phyloP scores from a whole-genome alignment of 2,797 vertebrate species.

The Acanthis flammea region DNA sequence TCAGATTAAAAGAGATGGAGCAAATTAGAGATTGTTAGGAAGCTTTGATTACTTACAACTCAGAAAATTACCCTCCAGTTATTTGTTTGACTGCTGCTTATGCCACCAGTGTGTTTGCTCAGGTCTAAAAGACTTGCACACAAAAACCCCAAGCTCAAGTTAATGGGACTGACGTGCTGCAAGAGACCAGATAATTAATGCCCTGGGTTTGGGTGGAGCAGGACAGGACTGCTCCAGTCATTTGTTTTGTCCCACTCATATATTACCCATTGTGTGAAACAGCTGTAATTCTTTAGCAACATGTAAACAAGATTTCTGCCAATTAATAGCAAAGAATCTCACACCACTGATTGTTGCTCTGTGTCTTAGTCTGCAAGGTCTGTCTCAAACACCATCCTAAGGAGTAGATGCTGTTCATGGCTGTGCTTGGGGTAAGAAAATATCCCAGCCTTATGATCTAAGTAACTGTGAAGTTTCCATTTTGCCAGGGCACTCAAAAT shows the following conservation, averaged over 20 bases:
- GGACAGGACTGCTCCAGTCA: background rate
- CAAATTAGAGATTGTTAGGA: background rate
- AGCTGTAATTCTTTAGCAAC: constrained; percentile 4
- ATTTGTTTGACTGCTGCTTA: background rate
- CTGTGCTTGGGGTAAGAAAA: background rate
- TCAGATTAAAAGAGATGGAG: background rate
- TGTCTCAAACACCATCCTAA: background rate
- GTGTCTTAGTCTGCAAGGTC: background rate
- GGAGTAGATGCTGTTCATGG: background rate
- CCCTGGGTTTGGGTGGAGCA: background rate
- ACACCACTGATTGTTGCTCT: background rate
- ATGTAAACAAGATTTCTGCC: background rate
- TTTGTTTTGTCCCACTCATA: constrained; percentile 26
- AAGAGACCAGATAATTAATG: constrained; percentile 20
- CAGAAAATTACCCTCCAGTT: background rate
- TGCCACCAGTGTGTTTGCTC: background rate
- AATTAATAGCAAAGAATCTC: background rate
- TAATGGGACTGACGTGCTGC: background rate
- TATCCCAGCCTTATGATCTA: background rate
- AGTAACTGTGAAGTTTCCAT: constrained; percentile 70
- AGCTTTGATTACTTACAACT: background rate
- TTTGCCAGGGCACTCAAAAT: constrained; percentile 56
- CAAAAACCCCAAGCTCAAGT: background rate
- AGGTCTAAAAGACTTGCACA: background rate
- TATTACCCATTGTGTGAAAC: constrained; percentile 11